Conservation (phyloP, 2,888 invertebrate species). For the Diarsia dahlii region DNA sequence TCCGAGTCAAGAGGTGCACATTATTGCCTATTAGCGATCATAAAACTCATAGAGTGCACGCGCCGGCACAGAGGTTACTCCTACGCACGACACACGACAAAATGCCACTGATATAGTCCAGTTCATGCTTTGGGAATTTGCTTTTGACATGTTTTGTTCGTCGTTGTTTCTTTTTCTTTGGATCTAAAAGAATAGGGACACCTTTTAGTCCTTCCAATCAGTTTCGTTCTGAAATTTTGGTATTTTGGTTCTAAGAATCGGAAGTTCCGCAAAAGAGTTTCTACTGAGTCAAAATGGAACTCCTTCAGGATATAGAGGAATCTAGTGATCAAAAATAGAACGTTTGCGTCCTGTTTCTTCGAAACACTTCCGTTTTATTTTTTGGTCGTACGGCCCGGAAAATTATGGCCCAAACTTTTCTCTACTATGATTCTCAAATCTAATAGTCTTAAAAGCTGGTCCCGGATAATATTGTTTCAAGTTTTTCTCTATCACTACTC, state of each 20-base stretch:
- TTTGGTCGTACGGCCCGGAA: neutral
- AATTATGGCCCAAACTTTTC: neutral
- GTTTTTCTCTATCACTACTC: neutral
- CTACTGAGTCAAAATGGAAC: neutral
- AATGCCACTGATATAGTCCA: constrained; percentile 58
- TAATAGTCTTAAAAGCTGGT: no score
- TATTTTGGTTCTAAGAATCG: neutral
- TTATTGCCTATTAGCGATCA: constrained; percentile 81
- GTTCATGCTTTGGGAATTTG: constrained; percentile 42
- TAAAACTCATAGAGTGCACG: constrained; percentile 78
- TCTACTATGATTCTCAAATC: neutral
- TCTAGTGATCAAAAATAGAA: neutral
- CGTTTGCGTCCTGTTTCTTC: neutral
- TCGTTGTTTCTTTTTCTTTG: neutral
- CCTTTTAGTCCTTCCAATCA: neutral
- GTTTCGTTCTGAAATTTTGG: neutral
- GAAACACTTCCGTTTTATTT: neutral
- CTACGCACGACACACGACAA: constrained; percentile 69
- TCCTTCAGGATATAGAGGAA: neutral
- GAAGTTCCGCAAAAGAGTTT: neutral
- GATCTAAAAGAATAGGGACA: no score
- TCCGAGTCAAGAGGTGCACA: constrained; percentile 77
- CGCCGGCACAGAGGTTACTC: constrained; percentile 70
- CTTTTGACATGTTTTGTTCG: constrained; percentile 19
- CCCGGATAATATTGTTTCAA: neutral